Base-by-base conservation (phyloP, 2,888 invertebrate species). In the Plebejus argus region DNA sequence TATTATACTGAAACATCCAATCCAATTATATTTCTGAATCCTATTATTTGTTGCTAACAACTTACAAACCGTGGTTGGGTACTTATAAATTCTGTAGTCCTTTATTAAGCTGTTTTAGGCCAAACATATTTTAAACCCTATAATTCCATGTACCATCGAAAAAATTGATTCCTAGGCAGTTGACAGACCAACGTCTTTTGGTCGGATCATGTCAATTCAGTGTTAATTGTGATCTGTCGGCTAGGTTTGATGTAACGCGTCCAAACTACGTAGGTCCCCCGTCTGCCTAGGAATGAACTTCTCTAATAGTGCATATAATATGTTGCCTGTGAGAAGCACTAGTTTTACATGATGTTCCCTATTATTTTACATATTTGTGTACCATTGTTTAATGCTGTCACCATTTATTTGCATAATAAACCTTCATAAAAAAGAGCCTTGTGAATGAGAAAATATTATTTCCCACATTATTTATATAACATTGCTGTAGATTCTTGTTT, bases 321-420 rank as follows among this genome's bases (percentile, higher is more conserved):
- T 89, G 86, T 90, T 90, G 89, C 88, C 91, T 91, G 88, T 89
- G 88, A 86, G 89, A 85, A 82, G 85, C 84, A 85, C 81, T 79
- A 83, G 83, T 85, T 86, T 84, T 80, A 81, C 86, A 86, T 86
- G 86, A 84, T 86, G 82, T 85, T 83, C 84, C 84, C 85, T 83
- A 81, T 83, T 84, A 89, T 83, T 86, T 85, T 87, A 87, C 88
- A 87, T 87, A 87, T 84, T 86, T 90, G 89, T 90, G 88, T 90
- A 88, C 86, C 85, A 89, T 89, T 90, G 88, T 91, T 87, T 83
- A 76, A 84, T 81, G 81, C 81, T 81, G 82, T 83, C 82, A 84
- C 82, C 78, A 81, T 82, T 83, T 83, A 84, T 85, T 83, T 85
- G 84, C 84, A 82, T 85, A 83, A 35, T 82, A 83, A 45, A 12